A percentile compares a stretch with the other conserved stretches of the same genome.
These are phyloP conservation scores for Bostrychus sinensis DNA, from an alignment of 2,113 vertebrate genomes.

Conservation along the genomic window DNA sequence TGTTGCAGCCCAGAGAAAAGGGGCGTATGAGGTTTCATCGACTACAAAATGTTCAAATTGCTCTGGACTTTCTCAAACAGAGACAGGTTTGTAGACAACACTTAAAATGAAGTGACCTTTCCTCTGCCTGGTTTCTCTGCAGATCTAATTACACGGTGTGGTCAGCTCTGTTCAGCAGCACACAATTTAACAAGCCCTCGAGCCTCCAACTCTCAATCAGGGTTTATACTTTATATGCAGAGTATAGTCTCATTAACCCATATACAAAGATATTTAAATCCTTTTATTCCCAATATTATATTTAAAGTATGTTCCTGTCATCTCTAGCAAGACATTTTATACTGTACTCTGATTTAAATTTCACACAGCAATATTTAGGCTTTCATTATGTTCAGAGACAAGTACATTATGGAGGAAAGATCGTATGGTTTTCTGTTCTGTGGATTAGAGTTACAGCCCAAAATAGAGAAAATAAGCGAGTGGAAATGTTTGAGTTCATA, in stretches of 20 bases:
- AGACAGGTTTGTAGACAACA: constrained; percentile 74
- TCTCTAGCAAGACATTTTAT: too few species aligned
- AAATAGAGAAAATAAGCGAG: too few species aligned
- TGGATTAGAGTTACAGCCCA: too few species aligned
- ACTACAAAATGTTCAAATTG: constrained; percentile 82
- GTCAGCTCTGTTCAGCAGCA: neutral
- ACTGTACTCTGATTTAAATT: too few species aligned
- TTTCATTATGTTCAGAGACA: too few species aligned
- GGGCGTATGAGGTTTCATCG: constrained; percentile 83
- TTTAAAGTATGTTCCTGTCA: too few species aligned
- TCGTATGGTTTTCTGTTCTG: too few species aligned
- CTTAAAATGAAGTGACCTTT: neutral
- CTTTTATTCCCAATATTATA: neutral
- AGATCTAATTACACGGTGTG: constrained; percentile 14
- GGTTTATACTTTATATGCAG: neutral
- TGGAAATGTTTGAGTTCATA: neutral
- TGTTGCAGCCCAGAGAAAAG: constrained; percentile 80
- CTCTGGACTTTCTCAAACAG: constrained; percentile 83
- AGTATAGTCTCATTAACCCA: neutral
- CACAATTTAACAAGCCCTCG: constrained; percentile 21
- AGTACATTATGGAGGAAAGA: too few species aligned
- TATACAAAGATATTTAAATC: neutral
- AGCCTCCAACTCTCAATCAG: neutral
- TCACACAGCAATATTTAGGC: too few species aligned
- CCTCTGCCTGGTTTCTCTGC: neutral